These are phyloP conservation scores for Drosophila guanche DNA, from an alignment of 1,140 invertebrate genomes.

Conservation along the genomic window DNA sequence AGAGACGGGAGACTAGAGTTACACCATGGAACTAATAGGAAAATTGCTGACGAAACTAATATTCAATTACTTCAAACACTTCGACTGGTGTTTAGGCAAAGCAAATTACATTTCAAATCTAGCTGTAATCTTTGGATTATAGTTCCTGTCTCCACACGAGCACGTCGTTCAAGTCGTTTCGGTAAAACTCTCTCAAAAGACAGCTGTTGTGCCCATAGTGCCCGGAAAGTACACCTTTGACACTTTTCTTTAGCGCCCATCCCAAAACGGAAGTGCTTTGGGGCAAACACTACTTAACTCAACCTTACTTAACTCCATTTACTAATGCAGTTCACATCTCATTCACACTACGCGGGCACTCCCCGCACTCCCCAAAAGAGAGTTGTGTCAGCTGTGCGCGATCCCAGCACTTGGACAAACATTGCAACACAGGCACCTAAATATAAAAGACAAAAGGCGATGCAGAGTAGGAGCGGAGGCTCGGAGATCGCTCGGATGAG, in stretches of 20 bases:
- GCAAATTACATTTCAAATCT: no score
- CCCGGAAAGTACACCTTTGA: constrained; percentile 48
- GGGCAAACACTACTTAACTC: constrained; percentile 38
- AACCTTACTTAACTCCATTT: constrained; percentile 46
- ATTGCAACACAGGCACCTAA: constrained; percentile 29
- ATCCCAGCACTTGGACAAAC: constrained; percentile 41
- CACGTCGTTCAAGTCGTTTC: no score
- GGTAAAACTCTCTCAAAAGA: no score
- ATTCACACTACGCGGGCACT: constrained; percentile 39
- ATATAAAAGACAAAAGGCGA: constrained; percentile 15
- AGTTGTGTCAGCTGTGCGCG: constrained; percentile 44
- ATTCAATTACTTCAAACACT: no score
- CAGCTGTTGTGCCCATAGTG: constrained; percentile 43
- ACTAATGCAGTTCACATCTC: constrained; percentile 61
- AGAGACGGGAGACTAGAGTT: no score
- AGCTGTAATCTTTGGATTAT: no score
- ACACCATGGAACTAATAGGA: no score
- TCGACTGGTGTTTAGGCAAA: no score
- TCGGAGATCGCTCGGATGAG: constrained; percentile 6
- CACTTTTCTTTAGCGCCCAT: constrained; percentile 19
- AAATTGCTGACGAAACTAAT: no score
- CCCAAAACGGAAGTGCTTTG: constrained; percentile 49
- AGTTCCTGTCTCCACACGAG: no score
- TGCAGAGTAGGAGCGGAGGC: neutral
- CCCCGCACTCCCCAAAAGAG: neutral